phyloP scores from a whole-genome alignment of 1,140 invertebrate genomes.

The Drosophila hydei region DNA sequence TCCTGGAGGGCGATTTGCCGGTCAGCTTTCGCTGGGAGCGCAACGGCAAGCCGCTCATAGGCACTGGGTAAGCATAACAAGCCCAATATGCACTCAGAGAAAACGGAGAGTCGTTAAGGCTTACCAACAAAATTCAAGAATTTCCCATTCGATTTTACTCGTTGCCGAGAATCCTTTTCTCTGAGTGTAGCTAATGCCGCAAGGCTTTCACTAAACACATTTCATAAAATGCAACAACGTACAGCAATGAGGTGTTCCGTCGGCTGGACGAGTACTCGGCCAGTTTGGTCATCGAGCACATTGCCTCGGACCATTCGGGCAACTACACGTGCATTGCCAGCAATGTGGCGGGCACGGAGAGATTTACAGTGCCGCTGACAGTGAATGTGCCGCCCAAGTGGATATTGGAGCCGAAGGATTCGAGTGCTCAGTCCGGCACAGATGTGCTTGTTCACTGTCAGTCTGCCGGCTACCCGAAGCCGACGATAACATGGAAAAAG shows the following conservation, averaged over 20 bases:
- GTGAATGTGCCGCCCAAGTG: conserved; percentile 96
- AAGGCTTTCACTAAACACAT: not conserved
- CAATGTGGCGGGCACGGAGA: conserved; percentile 91
- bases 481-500: conserved; percentile 94
- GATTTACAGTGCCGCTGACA: conserved; percentile 90
- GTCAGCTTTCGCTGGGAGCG: conserved; percentile 94
- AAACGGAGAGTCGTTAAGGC: too few relatives aligned
- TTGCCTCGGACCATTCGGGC: conserved; percentile 92
- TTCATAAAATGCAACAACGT: too few relatives aligned
- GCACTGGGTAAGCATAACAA: conserved; percentile 68
- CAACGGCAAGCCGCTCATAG: conserved; percentile 88
- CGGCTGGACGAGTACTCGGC: conserved; percentile 94
- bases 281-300: conserved; percentile 93
- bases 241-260: conserved; percentile 85
- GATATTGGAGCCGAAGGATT: conserved; percentile 94
- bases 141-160: too few relatives aligned
- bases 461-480: conserved; percentile 95
- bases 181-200: not conserved
- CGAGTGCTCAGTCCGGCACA: conserved; percentile 93
- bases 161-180: too few relatives aligned
- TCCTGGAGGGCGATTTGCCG: conserved; percentile 96
- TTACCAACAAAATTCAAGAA: too few relatives aligned
- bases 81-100: not conserved
- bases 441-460: conserved; percentile 94
- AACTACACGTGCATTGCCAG: conserved; percentile 95